Percentiles rank a stretch among this genome's conserved stretches.
Evolutionary conservation across 2,113 vertebrate genomes (phyloP).

Genomic region (Miniopterus natalensis): DNA sequence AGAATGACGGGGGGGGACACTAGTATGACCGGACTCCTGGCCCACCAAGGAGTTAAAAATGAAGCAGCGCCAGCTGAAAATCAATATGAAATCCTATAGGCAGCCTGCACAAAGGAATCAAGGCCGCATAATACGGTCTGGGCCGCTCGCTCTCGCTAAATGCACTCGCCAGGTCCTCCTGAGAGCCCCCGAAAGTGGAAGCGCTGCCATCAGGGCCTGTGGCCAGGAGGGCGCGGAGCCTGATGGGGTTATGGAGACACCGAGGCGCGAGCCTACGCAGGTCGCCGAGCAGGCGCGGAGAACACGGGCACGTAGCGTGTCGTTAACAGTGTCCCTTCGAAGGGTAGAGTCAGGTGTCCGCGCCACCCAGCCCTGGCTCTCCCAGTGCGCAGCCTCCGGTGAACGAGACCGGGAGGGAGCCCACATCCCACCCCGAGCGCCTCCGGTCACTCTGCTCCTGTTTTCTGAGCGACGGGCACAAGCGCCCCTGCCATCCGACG

Average conservation of each 20-base stretch:
- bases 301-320: background rate
- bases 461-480: background rate
- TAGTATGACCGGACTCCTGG: conserved; percentile 58
- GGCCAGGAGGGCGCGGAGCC: conserved; percentile 54
- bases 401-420: background rate
- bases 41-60: conserved; percentile 80
- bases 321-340: background rate
- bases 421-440: background rate
- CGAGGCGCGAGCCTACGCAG: conserved; percentile 48
- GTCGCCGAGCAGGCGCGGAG: conserved; percentile 49
- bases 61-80: conserved; percentile 75
- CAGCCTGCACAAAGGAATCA: conserved; percentile 80
- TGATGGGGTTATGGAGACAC: conserved; percentile 73
- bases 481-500: background rate
- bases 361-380: background rate
- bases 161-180: conserved; percentile 60
- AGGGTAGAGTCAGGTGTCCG: background rate
- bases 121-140: conserved; percentile 79
- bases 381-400: background rate
- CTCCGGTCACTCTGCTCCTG: background rate
- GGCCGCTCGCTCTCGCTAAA: conserved; percentile 26
- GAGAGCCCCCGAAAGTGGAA: conserved; percentile 66
- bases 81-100: conserved; percentile 83
- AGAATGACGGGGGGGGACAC: conserved; percentile 31
- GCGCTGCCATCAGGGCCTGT: conserved; percentile 68